These are phyloP conservation scores for Invenusta paracnida DNA, from an alignment of 2,888 invertebrate genomes.

Conservation along the genomic window DNA sequence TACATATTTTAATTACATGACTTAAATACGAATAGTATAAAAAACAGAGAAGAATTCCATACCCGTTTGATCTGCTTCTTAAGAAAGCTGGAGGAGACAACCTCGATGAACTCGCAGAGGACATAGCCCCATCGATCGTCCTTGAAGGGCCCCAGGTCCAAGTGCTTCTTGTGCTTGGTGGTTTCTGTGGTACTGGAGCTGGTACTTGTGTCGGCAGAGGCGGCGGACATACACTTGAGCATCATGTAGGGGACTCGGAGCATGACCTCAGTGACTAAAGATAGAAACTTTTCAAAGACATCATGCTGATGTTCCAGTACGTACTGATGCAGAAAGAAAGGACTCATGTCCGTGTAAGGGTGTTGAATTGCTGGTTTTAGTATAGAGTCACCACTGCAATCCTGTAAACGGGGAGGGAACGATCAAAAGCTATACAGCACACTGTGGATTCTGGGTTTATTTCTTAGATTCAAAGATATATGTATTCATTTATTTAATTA, in stretches of 20 bases:
- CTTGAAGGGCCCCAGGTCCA: constrained; percentile 6
- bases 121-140: constrained; percentile 52
- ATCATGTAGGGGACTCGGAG: constrained; percentile 88
- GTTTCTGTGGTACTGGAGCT: not conserved
- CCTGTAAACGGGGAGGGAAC: too few species aligned
- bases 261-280: constrained; percentile 89
- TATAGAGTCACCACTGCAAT: constrained; percentile 59
- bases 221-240: constrained; percentile 5
- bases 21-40: not conserved
- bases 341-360: constrained; percentile 80
- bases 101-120: constrained; percentile 53
- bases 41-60: not conserved
- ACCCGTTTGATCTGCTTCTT: constrained; percentile 23
- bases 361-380: constrained; percentile 62
- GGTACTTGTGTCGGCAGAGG: not conserved
- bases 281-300: constrained; percentile 86
- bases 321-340: constrained; percentile 79
- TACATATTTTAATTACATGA: too few species aligned
- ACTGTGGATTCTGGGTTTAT: too few species aligned
- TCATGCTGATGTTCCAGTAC: constrained; percentile 84
- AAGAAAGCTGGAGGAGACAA: constrained; percentile 33
- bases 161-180: not conserved
- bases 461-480: too few species aligned
- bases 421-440: too few species aligned
- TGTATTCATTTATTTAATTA: too few species aligned